Base-by-base conservation (phyloP, 2,113 vertebrate genomes). In the Austrofundulus limnaeus region DNA sequence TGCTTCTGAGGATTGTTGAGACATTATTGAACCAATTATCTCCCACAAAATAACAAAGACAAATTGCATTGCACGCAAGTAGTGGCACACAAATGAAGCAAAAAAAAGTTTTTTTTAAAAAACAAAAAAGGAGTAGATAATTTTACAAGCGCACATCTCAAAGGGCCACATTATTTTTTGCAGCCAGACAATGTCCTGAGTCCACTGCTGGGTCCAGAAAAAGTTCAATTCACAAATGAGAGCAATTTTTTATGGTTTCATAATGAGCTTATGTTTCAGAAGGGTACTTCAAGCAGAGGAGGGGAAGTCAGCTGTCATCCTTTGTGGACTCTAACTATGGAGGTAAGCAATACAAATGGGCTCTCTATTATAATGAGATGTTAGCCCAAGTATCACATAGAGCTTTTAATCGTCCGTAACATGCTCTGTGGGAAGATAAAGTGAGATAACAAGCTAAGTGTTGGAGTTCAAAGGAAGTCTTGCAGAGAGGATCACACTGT, bases 321-420 rank as follows among this genome's bases (percentile, higher is more conserved):
- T 85, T 85, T 85, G 83, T 83, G 84, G 80, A 89, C 80, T 83
- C 84, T 80, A 77, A 87, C 86, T 82, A 88, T 76, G 77, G 78
- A 79, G 78, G 82, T 82, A 84, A 83, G 83, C 76, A 86, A 86
- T 87, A 88, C 85, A 90, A 90, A 90, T 87, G 80, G 83, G 78
- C 83, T 89, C 82, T 65, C 82, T 79, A 80, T 70, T 81, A 82
- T 90, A 91, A 90, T 86, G 81, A 85, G 86, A 89, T 78, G 78
- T 85, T 83, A 83, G 80, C 82, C 85, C 70, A 66, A 85, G 86
- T 82, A 85, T 85, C 86, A 85, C 83, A 87, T 77, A 70, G 82
- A 89, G 90, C 87, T 90, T 90, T 91, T 91, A 89, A 89, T 90
- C 82, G 82, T 86, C 86, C 75, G 81, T 86, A 88, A 86, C 87